These are phyloP conservation scores for Heliconius nattereri DNA, from an alignment of 1,140 invertebrate genomes.

Conservation along the genomic window DNA sequence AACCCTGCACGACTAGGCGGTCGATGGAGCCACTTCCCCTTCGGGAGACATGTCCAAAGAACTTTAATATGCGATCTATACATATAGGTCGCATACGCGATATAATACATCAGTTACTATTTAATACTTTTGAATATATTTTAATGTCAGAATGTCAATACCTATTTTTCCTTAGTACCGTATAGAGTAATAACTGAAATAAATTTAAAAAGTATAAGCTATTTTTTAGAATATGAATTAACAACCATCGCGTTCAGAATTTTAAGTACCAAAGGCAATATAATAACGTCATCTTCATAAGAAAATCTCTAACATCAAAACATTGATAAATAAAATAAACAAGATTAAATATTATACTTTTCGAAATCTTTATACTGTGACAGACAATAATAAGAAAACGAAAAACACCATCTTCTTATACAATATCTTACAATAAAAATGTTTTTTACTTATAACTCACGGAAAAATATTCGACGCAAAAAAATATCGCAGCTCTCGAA, in stretches of 20 bases:
- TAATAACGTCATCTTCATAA: background rate
- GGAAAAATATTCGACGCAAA: background rate
- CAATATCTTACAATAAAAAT: constrained; percentile 4
- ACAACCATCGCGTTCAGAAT: background rate
- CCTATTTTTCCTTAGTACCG: too few relatives aligned
- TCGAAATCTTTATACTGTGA: background rate
- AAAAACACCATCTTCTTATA: background rate
- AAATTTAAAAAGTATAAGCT: background rate
- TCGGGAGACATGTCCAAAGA: too few relatives aligned
- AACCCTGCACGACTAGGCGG: too few relatives aligned
- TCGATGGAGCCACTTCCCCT: too few relatives aligned
- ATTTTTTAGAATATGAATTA: background rate
- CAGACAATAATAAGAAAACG: background rate
- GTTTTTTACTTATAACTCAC: background rate
- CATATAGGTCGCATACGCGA: too few relatives aligned
- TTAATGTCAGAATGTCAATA: too few relatives aligned
- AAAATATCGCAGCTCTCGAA: background rate
- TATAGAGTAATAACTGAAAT: background rate
- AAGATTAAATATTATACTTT: background rate
- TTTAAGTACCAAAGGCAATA: background rate
- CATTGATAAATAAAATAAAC: background rate
- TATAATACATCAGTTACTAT: too few relatives aligned
- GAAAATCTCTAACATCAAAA: background rate
- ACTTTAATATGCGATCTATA: too few relatives aligned
- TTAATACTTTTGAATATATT: too few relatives aligned